phyloP scores from a whole-genome alignment of 2,113 vertebrate genomes.

The Pampusana beccarii region DNA sequence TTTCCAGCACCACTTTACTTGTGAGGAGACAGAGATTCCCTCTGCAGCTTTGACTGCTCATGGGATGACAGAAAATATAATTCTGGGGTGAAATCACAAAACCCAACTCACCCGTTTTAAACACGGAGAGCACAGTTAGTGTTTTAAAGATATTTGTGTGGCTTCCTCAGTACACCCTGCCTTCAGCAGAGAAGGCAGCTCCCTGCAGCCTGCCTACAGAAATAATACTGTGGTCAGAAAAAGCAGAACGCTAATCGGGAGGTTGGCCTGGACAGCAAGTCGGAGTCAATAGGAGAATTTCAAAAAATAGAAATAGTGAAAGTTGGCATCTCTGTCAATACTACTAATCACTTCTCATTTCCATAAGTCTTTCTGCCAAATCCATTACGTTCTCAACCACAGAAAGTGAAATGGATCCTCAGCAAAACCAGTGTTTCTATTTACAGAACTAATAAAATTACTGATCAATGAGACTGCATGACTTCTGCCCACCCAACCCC shows the following conservation, averaged over 20 bases:
- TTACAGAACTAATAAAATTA: neutral
- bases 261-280: neutral
- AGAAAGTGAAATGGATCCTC: neutral
- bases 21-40: neutral
- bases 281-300: neutral
- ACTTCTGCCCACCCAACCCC: neutral
- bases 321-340: neutral
- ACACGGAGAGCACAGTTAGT: no score
- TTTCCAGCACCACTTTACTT: neutral
- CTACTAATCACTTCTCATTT: slow-evolving; percentile 21
- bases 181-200: neutral
- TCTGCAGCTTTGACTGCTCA: neutral
- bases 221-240: neutral
- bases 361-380: neutral
- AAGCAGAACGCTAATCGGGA: neutral
- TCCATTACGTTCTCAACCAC: neutral
- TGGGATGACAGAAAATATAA: neutral
- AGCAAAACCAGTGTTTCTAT: neutral
- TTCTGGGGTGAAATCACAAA: no score
- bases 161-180: no score
- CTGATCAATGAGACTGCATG: neutral
- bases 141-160: no score
- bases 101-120: no score
- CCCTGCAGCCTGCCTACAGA: neutral
- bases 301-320: neutral